phyloP scores from a whole-genome alignment of 2,888 invertebrate species.

The Melinaea marsaeus region DNA sequence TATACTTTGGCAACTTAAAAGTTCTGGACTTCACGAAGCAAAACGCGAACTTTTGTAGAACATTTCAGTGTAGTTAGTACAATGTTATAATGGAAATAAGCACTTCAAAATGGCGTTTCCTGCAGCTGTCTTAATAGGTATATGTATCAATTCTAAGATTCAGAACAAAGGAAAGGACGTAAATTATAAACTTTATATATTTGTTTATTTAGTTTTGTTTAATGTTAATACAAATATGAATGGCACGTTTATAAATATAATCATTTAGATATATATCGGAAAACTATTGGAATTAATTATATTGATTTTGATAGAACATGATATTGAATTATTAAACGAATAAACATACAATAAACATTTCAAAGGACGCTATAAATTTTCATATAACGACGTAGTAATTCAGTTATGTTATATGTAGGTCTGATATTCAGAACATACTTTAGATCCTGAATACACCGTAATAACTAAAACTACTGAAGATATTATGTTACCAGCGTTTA shows the following conservation, averaged over 20 bases:
- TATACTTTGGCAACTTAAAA: conserved; percentile 63
- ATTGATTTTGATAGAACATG: too few species aligned
- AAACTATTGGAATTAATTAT: too few species aligned
- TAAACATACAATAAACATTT: conserved; percentile 8
- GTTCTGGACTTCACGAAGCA: conserved; percentile 78
- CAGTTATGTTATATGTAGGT: conserved; percentile 58
- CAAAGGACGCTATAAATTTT: conserved; percentile 20
- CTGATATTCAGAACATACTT: conserved; percentile 57
- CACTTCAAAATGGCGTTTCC: conserved; percentile 77
- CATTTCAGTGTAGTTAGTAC: conserved; percentile 79
- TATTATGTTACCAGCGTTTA: conserved; percentile 28
- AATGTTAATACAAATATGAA: not conserved
- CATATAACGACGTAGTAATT: conserved; percentile 36
- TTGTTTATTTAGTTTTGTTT: not conserved
- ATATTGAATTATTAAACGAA: conserved; percentile 6
- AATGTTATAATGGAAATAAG: conserved; percentile 79
- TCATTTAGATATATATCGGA: not conserved
- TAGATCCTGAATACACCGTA: conserved; percentile 61
- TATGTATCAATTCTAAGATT: conserved; percentile 54
- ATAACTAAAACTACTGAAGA: conserved; percentile 42
- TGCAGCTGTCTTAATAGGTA: conserved; percentile 63
- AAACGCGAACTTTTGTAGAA: conserved; percentile 79
- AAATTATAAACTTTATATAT: too few species aligned
- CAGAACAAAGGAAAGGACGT: not conserved
- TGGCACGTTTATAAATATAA: not conserved